Conservation (phyloP, 2,113 vertebrate species). For the Vombatus ursinus region DNA sequence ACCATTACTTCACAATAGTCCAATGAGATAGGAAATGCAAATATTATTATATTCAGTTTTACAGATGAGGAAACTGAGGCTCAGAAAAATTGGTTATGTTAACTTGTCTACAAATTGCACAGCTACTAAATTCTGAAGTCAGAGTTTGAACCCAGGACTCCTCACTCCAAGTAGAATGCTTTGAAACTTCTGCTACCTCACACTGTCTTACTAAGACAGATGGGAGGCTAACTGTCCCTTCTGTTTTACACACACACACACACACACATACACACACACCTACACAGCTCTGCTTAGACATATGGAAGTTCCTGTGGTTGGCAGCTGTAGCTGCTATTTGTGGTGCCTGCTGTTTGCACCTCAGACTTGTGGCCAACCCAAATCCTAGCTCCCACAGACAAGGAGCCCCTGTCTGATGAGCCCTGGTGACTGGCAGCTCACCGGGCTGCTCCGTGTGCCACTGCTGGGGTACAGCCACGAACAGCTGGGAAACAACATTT, state of each 20-base stretch:
- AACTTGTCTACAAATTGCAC: background rate
- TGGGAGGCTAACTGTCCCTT: background rate
- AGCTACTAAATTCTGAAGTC: background rate
- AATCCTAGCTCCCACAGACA: background rate
- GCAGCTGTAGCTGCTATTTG: background rate
- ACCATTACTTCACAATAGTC: background rate
- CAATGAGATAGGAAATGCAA: background rate
- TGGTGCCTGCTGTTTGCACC: background rate
- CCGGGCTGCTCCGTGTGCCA: background rate
- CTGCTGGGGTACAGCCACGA: constrained; percentile 37
- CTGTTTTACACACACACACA: background rate
- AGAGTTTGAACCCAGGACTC: background rate
- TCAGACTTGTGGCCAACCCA: background rate
- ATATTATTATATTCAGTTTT: background rate
- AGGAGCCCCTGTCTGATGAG: background rate
- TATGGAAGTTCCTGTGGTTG: background rate
- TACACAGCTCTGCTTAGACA: background rate
- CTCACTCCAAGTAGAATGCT: background rate
- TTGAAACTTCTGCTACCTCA: background rate
- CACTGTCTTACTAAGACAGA: background rate
- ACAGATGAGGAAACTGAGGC: background rate
- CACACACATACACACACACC: too few species aligned
- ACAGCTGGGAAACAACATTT: constrained; percentile 71
- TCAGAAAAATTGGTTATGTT: background rate
- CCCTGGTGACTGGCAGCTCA: background rate